Percentiles rank a stretch among this genome's conserved stretches.
These are phyloP conservation scores for Aphaenogaster floridana DNA, from an alignment of 1,140 invertebrate genomes.

Conservation along the genomic window DNA sequence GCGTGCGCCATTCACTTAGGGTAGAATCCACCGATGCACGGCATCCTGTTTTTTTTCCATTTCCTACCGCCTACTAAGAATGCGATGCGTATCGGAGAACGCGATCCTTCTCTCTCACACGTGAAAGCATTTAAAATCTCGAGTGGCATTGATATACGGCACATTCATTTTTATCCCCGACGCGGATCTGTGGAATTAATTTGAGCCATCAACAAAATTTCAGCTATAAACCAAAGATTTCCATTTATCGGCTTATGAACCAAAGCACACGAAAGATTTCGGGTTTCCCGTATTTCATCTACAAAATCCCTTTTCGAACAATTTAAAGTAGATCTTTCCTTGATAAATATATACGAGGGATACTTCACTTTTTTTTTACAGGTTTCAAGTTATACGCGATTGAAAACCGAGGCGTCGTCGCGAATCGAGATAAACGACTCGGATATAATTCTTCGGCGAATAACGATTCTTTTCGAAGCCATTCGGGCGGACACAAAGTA, in stretches of 20 bases:
- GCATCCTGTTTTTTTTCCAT: conserved; percentile 42
- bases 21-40: conserved; percentile 67
- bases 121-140: background rate
- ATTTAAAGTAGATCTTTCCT: conserved; percentile 10
- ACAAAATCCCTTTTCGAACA: background rate
- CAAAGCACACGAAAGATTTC: background rate
- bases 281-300: background rate
- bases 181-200: background rate
- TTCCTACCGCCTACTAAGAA: conserved; percentile 27
- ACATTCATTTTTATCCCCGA: background rate
- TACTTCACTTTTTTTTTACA: background rate
- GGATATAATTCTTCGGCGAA: conserved; percentile 33
- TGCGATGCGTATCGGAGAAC: conserved; percentile 27
- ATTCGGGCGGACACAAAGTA: conserved; percentile 37
- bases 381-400: conserved; percentile 9
- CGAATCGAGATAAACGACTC: conserved; percentile 49
- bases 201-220: background rate
- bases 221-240: background rate
- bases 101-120: background rate
- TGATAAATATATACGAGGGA: conserved; percentile 22
- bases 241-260: background rate
- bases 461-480: conserved; percentile 39
- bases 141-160: background rate
- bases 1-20: conserved; percentile 57
- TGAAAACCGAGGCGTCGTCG: conserved; percentile 36